A percentile compares a stretch with the other conserved stretches of the same genome.
These are phyloP conservation scores for Rotaria magnacalcarata DNA, from an alignment of 2,888 invertebrate species.

Conservation along the genomic window DNA sequence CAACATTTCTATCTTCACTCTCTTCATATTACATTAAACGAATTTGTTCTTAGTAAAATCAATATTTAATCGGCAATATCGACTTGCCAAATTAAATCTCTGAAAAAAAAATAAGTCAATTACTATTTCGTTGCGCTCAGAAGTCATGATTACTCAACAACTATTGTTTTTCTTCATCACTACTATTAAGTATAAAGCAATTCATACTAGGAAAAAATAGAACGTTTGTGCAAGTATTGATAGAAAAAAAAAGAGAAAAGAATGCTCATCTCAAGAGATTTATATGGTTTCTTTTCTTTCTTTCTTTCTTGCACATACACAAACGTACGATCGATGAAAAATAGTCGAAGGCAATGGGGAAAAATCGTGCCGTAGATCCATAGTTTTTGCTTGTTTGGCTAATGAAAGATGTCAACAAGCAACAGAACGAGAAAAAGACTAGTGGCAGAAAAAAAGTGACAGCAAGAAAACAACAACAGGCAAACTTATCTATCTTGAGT, in stretches of 20 bases:
- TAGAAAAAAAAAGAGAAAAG: neutral
- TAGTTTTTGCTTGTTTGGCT: neutral
- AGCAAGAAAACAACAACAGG: slow-evolving; percentile 12
- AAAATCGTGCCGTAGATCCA: neutral
- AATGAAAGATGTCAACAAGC: neutral
- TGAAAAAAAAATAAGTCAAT: neutral
- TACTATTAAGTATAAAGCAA: neutral
- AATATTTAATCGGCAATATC: neutral
- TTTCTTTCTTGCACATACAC: neutral
- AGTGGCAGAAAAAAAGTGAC: neutral
- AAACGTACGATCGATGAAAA: neutral
- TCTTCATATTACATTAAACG: neutral
- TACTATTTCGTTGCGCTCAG: too few relatives aligned
- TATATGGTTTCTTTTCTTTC: slow-evolving; percentile 3
- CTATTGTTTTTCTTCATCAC: neutral
- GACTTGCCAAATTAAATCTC: neutral
- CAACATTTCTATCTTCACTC: neutral
- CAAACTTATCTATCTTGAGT: neutral
- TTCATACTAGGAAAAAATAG: slow-evolving; percentile 8
- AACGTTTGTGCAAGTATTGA: neutral
- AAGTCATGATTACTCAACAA: neutral
- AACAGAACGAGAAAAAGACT: slow-evolving; percentile 12
- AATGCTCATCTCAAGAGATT: slow-evolving; percentile 22
- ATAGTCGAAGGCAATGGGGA: neutral
- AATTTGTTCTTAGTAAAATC: too few relatives aligned